Percentiles rank a stretch among this genome's conserved stretches.
These are phyloP conservation scores for Cranoglanis bouderius DNA, from an alignment of 2,113 vertebrate genomes.

Conservation along the genomic window DNA sequence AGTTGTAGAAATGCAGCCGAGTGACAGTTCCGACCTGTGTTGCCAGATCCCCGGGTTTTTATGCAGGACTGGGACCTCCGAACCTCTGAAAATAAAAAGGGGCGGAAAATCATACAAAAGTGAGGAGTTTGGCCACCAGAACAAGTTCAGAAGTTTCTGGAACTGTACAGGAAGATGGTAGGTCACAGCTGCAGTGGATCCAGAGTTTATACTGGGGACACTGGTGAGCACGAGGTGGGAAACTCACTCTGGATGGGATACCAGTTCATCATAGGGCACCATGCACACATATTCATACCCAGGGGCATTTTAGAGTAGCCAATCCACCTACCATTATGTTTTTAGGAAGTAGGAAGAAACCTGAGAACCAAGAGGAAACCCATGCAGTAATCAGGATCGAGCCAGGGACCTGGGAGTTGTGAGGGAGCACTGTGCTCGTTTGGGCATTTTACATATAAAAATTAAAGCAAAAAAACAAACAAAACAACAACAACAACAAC, in stretches of 20 bases:
- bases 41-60: background rate
- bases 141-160: background rate
- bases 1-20: background rate
- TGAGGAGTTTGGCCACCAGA: background rate
- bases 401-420: background rate
- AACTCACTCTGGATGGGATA: background rate
- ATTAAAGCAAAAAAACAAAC: background rate
- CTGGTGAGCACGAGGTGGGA: background rate
- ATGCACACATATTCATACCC: background rate
- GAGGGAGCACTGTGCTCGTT: background rate
- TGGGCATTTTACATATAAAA: background rate
- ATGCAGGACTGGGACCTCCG: background rate
- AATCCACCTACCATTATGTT: background rate
- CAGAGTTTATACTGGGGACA: background rate
- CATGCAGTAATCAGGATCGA: background rate
- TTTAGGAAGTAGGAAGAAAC: background rate
- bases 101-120: background rate
- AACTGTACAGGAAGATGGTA: background rate
- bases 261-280: background rate
- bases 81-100: background rate
- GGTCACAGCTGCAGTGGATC: background rate
- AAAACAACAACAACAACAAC: background rate
- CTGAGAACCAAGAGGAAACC: background rate
- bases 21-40: background rate
- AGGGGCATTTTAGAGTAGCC: background rate